These are phyloP conservation scores for Tipula unca DNA, from an alignment of 2,888 invertebrate species.

Conservation along the genomic window DNA sequence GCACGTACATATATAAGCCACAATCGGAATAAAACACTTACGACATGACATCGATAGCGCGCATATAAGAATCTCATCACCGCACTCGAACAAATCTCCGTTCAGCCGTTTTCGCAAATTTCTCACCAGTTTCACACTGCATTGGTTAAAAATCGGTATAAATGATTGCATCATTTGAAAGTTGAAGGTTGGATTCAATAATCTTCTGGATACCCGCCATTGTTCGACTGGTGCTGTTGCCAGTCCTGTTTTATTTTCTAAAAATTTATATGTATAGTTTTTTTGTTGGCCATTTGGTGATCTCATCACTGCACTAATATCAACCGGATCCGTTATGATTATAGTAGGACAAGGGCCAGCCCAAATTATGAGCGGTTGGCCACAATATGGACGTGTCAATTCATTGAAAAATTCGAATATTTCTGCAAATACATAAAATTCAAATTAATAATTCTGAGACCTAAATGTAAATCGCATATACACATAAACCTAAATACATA, in stretches of 20 bases:
- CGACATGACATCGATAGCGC: neutral
- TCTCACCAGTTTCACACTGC: neutral
- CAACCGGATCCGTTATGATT: neutral
- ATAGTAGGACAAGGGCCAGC: neutral
- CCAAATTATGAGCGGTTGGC: neutral
- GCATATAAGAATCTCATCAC: neutral
- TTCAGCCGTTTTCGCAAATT: neutral
- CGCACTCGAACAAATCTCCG: neutral
- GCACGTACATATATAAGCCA: too few species aligned
- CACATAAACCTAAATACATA: too few species aligned
- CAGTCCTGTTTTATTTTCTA: conserved; percentile 15
- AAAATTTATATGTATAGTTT: conserved; percentile 21
- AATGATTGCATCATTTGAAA: neutral
- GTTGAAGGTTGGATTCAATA: conserved; percentile 14
- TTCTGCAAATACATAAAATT: too few species aligned
- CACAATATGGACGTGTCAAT: neutral
- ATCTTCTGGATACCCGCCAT: neutral
- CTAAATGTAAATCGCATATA: too few species aligned
- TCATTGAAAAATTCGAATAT: too few species aligned
- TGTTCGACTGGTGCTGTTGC: conserved; percentile 16
- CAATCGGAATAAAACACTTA: neutral
- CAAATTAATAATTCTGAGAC: too few species aligned
- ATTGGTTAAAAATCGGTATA: conserved; percentile 10
- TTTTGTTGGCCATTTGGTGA: conserved; percentile 20
- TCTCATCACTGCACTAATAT: conserved; percentile 19